A percentile compares a stretch with the other conserved stretches of the same genome.
These are phyloP conservation scores for Lacerta bilineata DNA, from an alignment of 2,797 vertebrate genomes.

Conservation along the genomic window DNA sequence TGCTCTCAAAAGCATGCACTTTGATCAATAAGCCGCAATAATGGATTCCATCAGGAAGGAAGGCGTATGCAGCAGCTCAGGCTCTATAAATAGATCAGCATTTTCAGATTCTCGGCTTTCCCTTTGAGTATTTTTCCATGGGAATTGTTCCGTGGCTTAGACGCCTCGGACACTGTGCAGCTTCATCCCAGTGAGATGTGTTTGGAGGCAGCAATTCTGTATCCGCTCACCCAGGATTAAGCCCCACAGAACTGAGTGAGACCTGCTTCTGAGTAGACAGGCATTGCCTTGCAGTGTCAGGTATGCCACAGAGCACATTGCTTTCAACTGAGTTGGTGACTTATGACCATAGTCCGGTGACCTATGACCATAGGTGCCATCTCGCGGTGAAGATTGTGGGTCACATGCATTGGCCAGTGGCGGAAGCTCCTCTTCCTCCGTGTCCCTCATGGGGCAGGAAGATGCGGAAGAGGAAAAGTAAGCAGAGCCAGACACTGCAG, in stretches of 20 bases:
- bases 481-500: too few species aligned
- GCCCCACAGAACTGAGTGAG: too few species aligned
- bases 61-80: conserved; percentile 25
- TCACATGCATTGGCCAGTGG: too few species aligned
- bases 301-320: neutral
- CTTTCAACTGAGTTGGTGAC: neutral
- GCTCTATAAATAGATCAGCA: conserved; percentile 30
- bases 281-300: too few species aligned
- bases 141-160: neutral
- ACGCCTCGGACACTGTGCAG: neutral
- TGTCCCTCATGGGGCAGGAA: too few species aligned
- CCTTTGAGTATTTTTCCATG: neutral
- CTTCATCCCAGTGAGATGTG: conserved; percentile 22
- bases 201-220: neutral
- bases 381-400: too few species aligned
- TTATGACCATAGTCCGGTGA: neutral
- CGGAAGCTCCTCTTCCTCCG: too few species aligned
- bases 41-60: conserved; percentile 28
- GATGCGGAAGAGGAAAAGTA: too few species aligned
- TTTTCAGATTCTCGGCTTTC: neutral
- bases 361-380: too few species aligned
- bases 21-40: conserved; percentile 62
- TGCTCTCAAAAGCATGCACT: conserved; percentile 44
- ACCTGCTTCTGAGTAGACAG: too few species aligned
- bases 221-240: too few species aligned